Base-by-base conservation (phyloP, 2,113 vertebrate species). In the Smithornis capensis region DNA sequence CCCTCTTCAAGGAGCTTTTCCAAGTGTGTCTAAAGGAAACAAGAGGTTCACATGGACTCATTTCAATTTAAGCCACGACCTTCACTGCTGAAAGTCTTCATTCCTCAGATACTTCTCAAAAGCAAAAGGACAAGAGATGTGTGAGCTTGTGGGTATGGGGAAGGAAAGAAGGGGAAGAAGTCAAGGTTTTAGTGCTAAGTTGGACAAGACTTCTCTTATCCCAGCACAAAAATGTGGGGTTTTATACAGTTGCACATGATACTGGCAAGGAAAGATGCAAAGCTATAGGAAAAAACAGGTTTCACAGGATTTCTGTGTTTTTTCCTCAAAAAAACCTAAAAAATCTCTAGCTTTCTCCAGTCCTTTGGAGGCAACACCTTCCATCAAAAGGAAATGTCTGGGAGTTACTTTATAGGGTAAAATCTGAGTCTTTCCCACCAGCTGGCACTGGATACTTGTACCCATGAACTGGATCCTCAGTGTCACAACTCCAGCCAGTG, bases 21-120 rank as follows among this genome's bases (percentile, higher is more conserved):
- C 45, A 56, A 1, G 7, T 13, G 60, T 35, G 24, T 21, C 16
- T 44, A 28, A 68, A 68, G 64, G 44, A 38, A 94, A 89, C 47
- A 2, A 44, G 64, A 89, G 24, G 15, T 53, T 73, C 37, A 65
- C 0, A 0, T 8, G 0, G 3, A 60, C 17, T 50, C 28, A 11
- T 31, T 83, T 50, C 45, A 18, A 14, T 79, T 60, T 49, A 42
- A 84, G 74, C 52, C 7, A 3, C 4, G 63, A 69, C 29, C 47
- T 49, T 37, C 63, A 14, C 16, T 2, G 44, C 7, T 40, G 6
- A 6, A 31, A 9, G 4, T 42, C 29, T 44, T 78, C 87, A 42
- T 59, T 73, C 60, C n/a, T 83, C 2, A 33, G 35, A 52, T 7
- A 28, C 15, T 53, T 52, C 76, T 35, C 52, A 67, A 81, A 33